phyloP scores from a whole-genome alignment of 2,113 vertebrate genomes.

The Nibea albiflora region DNA sequence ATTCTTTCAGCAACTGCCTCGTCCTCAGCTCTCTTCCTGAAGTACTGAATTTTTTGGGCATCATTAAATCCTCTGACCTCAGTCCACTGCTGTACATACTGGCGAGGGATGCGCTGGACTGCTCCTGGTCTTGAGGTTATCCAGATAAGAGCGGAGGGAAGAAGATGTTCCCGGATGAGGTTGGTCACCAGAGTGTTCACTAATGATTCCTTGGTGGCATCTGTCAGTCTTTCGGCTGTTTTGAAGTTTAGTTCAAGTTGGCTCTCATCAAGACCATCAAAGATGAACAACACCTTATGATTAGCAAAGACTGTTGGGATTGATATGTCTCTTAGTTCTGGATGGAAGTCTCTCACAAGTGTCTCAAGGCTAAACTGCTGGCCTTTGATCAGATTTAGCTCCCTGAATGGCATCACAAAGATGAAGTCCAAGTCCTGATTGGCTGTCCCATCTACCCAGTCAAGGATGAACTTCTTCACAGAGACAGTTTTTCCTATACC shows the following conservation, averaged over 20 bases:
- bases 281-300: constrained; percentile 48
- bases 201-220: constrained; percentile 2
- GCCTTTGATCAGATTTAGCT: constrained; percentile 50
- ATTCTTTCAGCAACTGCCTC: constrained; percentile 24
- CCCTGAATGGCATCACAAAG: constrained; percentile 49
- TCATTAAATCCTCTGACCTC: constrained; percentile 62
- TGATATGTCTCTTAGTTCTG: constrained; percentile 12
- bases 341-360: constrained; percentile 40
- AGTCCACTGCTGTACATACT: constrained; percentile 3
- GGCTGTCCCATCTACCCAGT: constrained; percentile 49
- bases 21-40: constrained; percentile 41
- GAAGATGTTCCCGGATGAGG: constrained; percentile 39
- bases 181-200: constrained; percentile 56
- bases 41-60: constrained; percentile 52
- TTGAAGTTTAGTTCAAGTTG: constrained; percentile 30
- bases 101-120: neutral
- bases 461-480: constrained; percentile 64
- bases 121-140: constrained; percentile 56
- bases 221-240: neutral
- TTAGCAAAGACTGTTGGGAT: neutral
- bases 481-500: constrained; percentile 67
- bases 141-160: constrained; percentile 49
- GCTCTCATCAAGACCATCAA: constrained; percentile 58
- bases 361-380: constrained; percentile 31
- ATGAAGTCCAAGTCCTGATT: constrained; percentile 54